Base-by-base conservation (phyloP, 2,113 vertebrate genomes). In the Rafetus swinhoei region DNA sequence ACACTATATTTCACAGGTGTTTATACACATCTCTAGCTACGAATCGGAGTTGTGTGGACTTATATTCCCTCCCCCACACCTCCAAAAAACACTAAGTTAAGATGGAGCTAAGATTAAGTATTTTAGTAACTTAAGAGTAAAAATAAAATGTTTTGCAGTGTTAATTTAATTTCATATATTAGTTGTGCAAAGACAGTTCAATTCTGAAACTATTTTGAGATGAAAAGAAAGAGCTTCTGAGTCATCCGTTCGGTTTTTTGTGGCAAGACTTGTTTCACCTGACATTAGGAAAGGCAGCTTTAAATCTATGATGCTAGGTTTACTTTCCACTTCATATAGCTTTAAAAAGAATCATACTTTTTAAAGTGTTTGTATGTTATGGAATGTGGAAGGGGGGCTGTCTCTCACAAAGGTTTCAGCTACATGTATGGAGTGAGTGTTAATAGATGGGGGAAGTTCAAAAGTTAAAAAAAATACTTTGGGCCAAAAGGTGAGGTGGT, bases 251-350 rank as follows among this genome's bases (percentile, higher is more conserved):
- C 50, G 50, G 27, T 54, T 39, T 45, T 79, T 76, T 2, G 10
- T n/a, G 32, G 27, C 2, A 55, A 62, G 85, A 76, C 27, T 91
- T n/a, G 7, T 29, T 93, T 45, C 69, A 57, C 45, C 45, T 45
- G 45, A 45, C 45, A 45, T 45, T 45, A 45, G 45, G 45, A 45
- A 45, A 83, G 18, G 29, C 59, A 60, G 59, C 35, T 81, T 85
- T 82, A 22, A 62, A 13, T 84, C 92, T 79, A 53, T 81, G 80
- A 35, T 16, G 27, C 2, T 72, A 45, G 54, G n/a, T 29, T 53
- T 92, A 76, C 82, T 92, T 93, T 83, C 84, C 60, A 85, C 50
- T 27, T 79, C 88, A 45, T 15, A 62, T n/a, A 86, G 12, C 60
- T 83, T 88, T 56, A 90, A 83, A 90, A 0, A 53, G 39, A 92